These are phyloP conservation scores for Orthonyx spaldingii DNA, from an alignment of 2,113 vertebrate genomes.

Conservation along the genomic window DNA sequence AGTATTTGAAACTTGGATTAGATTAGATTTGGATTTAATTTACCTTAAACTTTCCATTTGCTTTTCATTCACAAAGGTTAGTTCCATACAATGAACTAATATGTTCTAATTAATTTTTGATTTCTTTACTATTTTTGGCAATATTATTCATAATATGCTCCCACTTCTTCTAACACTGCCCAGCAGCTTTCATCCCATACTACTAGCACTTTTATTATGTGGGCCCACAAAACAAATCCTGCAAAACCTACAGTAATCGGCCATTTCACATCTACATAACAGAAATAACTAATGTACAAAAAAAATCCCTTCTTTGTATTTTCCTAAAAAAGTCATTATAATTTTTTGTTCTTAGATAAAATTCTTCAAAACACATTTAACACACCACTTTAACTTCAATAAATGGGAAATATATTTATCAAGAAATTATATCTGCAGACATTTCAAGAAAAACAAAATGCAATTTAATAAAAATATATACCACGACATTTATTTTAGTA, in stretches of 20 bases:
- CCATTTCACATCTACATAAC: neutral
- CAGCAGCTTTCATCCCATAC: neutral
- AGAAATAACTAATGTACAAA: neutral
- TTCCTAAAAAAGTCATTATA: neutral
- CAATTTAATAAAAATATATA: neutral
- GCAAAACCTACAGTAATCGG: neutral
- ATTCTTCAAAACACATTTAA: neutral
- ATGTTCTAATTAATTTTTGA: neutral
- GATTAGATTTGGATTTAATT: neutral
- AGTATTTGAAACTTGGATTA: neutral
- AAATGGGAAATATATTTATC: neutral
- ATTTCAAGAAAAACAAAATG: neutral
- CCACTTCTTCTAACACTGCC: neutral
- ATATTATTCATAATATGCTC: neutral
- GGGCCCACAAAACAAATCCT: neutral
- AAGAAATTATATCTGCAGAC: neutral
- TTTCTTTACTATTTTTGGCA: neutral
- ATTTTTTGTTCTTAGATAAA: neutral
- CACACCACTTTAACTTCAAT: neutral
- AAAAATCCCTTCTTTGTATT: neutral
- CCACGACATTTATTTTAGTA: neutral
- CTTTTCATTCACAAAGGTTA: neutral
- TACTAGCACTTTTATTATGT: neutral
- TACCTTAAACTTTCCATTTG: neutral
- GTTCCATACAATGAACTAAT: neutral